Evolutionary conservation across 1,140 invertebrate genomes (phyloP).

Genomic region (Planococcus citri): DNA sequence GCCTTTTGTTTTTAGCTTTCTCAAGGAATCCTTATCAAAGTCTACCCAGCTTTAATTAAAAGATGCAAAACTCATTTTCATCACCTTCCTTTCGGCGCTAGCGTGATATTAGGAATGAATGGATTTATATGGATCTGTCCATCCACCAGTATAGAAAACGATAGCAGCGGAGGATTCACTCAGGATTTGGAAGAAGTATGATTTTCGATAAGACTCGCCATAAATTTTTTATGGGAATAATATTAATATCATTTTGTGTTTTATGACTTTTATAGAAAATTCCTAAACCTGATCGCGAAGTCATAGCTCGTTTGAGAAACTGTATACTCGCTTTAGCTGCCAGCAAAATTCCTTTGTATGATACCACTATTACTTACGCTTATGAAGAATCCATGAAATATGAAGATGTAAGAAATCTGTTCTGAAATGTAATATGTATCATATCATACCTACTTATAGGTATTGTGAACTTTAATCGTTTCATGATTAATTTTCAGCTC

Average conservation of each 20-base stretch:
- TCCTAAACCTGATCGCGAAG: conserved; percentile 54
- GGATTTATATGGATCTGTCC: conserved; percentile 93
- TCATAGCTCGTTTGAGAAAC: conserved; percentile 75
- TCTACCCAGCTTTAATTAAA: conserved; percentile 85
- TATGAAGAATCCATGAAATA: conserved; percentile 83
- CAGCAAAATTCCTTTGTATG: conserved; percentile 77
- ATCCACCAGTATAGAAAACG: conserved; percentile 46
- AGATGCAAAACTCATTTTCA: conserved; percentile 94
- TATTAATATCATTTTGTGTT: too few relatives aligned
- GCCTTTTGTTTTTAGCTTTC: conserved; percentile 41
- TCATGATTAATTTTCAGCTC: background rate
- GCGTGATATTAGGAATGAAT: conserved; percentile 90
- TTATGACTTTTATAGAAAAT: conserved; percentile 48
- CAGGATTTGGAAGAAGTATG: conserved; percentile 58
- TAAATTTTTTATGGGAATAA: too few relatives aligned
- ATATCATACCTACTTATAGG: background rate
- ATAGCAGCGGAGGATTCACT: conserved; percentile 62
- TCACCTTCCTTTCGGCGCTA: conserved; percentile 76
- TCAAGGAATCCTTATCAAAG: conserved; percentile 81
- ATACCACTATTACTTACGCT: conserved; percentile 82
- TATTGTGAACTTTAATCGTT: background rate
- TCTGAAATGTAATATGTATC: conserved; percentile 21
- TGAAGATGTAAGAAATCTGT: conserved; percentile 42
- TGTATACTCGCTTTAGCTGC: conserved; percentile 74
- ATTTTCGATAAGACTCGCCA: too few relatives aligned